These are phyloP conservation scores for Priocnemis perturbator DNA, from an alignment of 2,888 invertebrate species.

Conservation along the genomic window DNA sequence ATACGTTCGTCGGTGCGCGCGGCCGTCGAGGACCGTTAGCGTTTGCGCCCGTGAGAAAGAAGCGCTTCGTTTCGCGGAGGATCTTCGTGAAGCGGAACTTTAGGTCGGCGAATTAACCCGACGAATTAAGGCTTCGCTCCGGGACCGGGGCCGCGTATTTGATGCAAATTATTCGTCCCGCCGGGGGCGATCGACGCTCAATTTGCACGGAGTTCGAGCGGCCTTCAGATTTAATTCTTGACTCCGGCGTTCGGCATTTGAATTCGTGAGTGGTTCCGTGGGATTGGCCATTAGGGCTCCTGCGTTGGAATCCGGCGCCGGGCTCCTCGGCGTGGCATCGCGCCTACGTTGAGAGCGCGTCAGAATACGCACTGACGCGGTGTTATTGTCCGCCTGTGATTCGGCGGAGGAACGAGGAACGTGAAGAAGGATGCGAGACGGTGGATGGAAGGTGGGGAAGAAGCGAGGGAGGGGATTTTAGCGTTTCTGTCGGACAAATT, in stretches of 20 bases:
- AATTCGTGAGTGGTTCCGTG: conserved; percentile 42
- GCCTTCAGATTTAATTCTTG: conserved; percentile 54
- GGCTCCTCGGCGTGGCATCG: no score
- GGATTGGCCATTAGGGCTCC: conserved; percentile 36
- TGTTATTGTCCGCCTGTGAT: not conserved
- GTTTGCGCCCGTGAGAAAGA: not conserved
- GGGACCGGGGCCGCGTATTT: conserved; percentile 30
- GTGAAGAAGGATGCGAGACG: not conserved
- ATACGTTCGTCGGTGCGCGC: no score
- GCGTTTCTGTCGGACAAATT: no score
- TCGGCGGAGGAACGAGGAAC: not conserved
- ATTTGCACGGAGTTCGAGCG: conserved; percentile 51
- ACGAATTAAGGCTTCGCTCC: conserved; percentile 46
- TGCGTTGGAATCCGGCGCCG: not conserved
- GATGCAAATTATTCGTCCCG: conserved; percentile 54
- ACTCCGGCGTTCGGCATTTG: conserved; percentile 36
- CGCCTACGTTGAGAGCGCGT: no score
- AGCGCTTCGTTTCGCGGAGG: not conserved
- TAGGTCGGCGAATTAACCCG: conserved; percentile 39
- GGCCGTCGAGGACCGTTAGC: not conserved
- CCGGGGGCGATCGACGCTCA: conserved; percentile 51
- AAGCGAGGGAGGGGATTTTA: no score
- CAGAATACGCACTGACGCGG: no score
- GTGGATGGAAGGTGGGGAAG: not conserved
- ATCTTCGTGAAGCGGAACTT: not conserved